A percentile compares a stretch with the other conserved stretches of the same genome.
Evolutionary conservation across 2,888 invertebrate genomes (phyloP).

Genomic region (Rhaphigaster nebulosa): DNA sequence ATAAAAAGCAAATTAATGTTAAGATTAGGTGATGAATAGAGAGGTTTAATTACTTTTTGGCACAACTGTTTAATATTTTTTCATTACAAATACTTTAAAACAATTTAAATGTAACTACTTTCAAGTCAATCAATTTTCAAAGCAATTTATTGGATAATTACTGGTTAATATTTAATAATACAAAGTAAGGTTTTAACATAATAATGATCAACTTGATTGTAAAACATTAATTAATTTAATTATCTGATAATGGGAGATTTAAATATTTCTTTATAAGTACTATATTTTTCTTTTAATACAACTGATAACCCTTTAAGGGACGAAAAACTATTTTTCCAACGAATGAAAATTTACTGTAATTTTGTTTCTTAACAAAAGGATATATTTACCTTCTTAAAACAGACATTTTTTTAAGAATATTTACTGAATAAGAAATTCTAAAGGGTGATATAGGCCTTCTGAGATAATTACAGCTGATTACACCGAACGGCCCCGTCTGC

Average conservation of each 20-base stretch:
- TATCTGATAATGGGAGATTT: neutral
- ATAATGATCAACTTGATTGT: neutral
- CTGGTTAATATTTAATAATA: neutral
- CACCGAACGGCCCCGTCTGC: neutral
- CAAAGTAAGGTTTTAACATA: neutral
- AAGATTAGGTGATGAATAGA: no score
- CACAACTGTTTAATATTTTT: no score
- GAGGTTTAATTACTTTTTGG: no score
- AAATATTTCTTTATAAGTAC: neutral
- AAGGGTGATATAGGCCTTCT: neutral
- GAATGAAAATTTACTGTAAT: neutral
- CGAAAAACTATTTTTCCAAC: neutral
- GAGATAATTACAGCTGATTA: neutral
- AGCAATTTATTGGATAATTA: neutral
- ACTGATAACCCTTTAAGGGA: neutral
- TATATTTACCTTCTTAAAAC: conserved; percentile 40
- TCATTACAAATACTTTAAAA: no score
- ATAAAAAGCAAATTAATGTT: no score
- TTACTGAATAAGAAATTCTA: neutral
- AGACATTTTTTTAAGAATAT: neutral
- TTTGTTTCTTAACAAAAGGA: neutral
- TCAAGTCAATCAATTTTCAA: neutral
- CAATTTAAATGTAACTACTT: neutral
- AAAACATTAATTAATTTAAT: no score
- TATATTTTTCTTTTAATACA: neutral